A percentile compares a stretch with the other conserved stretches of the same genome.
phyloP scores from a whole-genome alignment of 35 echinoderm and acorn worm species.

The Apostichopus californicus region DNA sequence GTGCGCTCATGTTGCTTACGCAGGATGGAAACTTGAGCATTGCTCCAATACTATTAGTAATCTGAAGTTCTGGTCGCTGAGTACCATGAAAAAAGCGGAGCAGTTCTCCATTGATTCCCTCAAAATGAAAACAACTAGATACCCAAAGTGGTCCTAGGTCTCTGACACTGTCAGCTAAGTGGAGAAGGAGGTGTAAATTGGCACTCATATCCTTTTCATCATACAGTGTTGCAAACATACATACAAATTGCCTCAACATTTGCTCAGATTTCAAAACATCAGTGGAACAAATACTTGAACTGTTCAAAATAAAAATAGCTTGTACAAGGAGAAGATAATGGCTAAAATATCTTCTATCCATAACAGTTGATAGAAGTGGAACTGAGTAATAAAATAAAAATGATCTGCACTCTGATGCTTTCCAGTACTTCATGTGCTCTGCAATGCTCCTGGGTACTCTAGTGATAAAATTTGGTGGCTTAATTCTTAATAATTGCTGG shows the following conservation, averaged over 20 bases:
- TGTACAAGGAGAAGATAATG: slow-evolving; percentile 44
- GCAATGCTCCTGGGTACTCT: slow-evolving; percentile 61
- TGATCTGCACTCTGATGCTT: slow-evolving; percentile 75
- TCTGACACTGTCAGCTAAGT: slow-evolving; percentile 61
- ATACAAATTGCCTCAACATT: slow-evolving; percentile 57
- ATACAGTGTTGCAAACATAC: slow-evolving; percentile 65
- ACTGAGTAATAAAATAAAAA: slow-evolving; percentile 73
- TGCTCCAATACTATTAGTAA: neutral
- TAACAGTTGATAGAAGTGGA: slow-evolving; percentile 55
- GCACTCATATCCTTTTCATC: slow-evolving; percentile 46
- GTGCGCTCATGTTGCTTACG: too few relatives aligned
- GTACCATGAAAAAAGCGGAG: too few relatives aligned
- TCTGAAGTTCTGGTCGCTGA: too few relatives aligned
- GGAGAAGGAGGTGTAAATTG: slow-evolving; percentile 60
- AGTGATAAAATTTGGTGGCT: slow-evolving; percentile 76
- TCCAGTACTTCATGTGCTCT: slow-evolving; percentile 74
- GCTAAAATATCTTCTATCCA: slow-evolving; percentile 44
- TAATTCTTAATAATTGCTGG: slow-evolving; percentile 19
- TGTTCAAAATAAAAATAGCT: neutral
- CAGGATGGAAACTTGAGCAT: too few relatives aligned
- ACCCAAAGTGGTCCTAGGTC: slow-evolving; percentile 62
- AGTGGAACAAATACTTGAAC: slow-evolving; percentile 1
- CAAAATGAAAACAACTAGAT: slow-evolving; percentile 59
- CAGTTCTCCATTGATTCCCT: slow-evolving; percentile 53
- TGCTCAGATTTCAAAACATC: neutral